Percentiles rank a stretch among this genome's conserved stretches.
Evolutionary conservation across 2,888 invertebrate genomes (phyloP).

Genomic region (Lacanobia wlatinum): DNA sequence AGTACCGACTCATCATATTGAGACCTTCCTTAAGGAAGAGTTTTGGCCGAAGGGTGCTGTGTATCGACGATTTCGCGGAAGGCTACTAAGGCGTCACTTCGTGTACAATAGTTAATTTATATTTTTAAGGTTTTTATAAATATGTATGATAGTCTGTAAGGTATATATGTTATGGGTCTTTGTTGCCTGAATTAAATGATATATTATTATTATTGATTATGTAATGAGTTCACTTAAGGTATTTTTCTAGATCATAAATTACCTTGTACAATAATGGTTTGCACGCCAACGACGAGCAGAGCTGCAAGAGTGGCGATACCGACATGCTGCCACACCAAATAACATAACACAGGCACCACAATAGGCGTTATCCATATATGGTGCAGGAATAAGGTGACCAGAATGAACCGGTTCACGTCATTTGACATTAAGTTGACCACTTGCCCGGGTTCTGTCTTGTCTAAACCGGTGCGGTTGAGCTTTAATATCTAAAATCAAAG

Average conservation of each 20-base stretch:
- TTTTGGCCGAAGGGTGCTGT: too few relatives aligned
- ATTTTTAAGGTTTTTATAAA: too few relatives aligned
- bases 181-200: too few relatives aligned
- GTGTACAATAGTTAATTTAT: too few relatives aligned
- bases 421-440: conserved; percentile 96
- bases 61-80: too few relatives aligned
- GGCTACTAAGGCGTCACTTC: too few relatives aligned
- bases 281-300: conserved; percentile 87
- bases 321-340: conserved; percentile 85
- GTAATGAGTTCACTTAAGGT: neutral
- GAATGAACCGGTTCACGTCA: conserved; percentile 95
- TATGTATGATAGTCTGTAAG: too few relatives aligned
- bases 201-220: neutral
- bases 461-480: conserved; percentile 90
- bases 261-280: conserved; percentile 91
- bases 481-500: conserved; percentile 80
- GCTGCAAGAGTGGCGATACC: conserved; percentile 83
- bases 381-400: conserved; percentile 93
- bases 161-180: too few relatives aligned
- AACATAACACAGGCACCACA: conserved; percentile 91
- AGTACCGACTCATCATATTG: too few relatives aligned
- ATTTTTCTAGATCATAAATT: conserved; percentile 25
- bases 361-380: conserved; percentile 95
- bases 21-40: too few relatives aligned
- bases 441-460: conserved; percentile 93